phyloP scores from a whole-genome alignment of 1,140 invertebrate genomes.

The Drosophila littoralis region DNA sequence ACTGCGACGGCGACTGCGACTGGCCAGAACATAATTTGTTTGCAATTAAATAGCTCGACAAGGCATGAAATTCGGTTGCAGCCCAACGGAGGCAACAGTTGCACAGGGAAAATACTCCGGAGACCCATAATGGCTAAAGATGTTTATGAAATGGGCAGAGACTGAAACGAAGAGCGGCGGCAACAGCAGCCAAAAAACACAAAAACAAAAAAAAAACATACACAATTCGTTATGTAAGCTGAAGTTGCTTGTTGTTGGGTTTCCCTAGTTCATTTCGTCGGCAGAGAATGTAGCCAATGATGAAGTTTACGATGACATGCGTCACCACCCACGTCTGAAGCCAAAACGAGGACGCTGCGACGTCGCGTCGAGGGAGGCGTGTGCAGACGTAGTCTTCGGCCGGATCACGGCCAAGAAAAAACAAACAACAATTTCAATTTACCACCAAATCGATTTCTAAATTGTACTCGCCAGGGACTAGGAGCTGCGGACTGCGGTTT shows the following conservation, averaged over 20 bases:
- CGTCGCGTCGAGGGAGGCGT: constrained; percentile 42
- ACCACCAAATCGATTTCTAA: constrained; percentile 61
- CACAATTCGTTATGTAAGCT: constrained; percentile 76
- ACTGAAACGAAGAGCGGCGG: constrained; percentile 54
- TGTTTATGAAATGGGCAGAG: constrained; percentile 82
- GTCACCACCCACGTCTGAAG: constrained; percentile 77
- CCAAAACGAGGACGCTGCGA: constrained; percentile 26
- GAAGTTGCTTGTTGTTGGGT: constrained; percentile 30
- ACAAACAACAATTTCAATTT: constrained; percentile 79
- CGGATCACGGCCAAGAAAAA: constrained; percentile 43
- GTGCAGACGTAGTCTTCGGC: constrained; percentile 47
- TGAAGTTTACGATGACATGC: constrained; percentile 83
- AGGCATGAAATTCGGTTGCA: constrained; percentile 82
- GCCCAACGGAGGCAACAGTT: constrained; percentile 50
- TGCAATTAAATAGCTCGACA: constrained; percentile 82
- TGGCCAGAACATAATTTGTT: constrained; percentile 81
- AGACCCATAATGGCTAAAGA: constrained; percentile 57
- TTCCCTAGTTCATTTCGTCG: constrained; percentile 26
- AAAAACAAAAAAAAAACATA: constrained; percentile 29
- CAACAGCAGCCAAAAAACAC: constrained; percentile 54
- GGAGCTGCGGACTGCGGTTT: constrained; percentile 37
- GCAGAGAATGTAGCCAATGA: constrained; percentile 65
- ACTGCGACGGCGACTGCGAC: constrained; percentile 35
- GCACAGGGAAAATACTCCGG: constrained; percentile 48
- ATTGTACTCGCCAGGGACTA: constrained; percentile 47